These are phyloP conservation scores for Formica exsecta DNA, from an alignment of 1,140 invertebrate species.

Conservation along the genomic window DNA sequence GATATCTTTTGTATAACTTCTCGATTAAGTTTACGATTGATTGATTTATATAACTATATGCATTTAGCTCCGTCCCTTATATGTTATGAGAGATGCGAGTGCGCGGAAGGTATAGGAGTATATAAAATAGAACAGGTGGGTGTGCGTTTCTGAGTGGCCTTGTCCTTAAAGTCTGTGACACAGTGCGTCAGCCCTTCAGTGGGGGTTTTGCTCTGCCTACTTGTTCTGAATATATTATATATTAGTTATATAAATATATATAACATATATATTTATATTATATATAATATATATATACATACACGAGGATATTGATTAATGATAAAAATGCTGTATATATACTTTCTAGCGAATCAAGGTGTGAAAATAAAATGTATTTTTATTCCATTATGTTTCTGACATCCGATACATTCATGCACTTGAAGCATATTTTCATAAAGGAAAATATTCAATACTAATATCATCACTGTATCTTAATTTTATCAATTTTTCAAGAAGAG, in stretches of 20 bases:
- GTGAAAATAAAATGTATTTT: slow-evolving; percentile 87
- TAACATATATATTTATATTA: slow-evolving; percentile 66
- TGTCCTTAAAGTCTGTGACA: slow-evolving; percentile 82
- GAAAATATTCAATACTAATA: background rate
- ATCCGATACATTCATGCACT: background rate
- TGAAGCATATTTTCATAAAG: background rate
- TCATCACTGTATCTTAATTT: background rate
- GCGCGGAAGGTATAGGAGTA: slow-evolving; percentile 64
- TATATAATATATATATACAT: slow-evolving; percentile 65
- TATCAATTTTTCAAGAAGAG: background rate
- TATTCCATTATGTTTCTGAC: slow-evolving; percentile 82
- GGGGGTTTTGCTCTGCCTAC: slow-evolving; percentile 81
- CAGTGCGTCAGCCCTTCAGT: slow-evolving; percentile 83
- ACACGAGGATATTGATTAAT: slow-evolving; percentile 80
- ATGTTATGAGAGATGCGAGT: slow-evolving; percentile 67
- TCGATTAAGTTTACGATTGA: slow-evolving; percentile 63
- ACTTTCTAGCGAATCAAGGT: slow-evolving; percentile 86
- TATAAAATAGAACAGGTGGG: slow-evolving; percentile 67
- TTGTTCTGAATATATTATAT: slow-evolving; percentile 81
- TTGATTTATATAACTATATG: slow-evolving; percentile 66
- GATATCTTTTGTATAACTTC: slow-evolving; percentile 29
- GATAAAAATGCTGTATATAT: slow-evolving; percentile 86
- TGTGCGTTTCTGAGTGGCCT: slow-evolving; percentile 82
- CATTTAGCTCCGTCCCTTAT: slow-evolving; percentile 84
- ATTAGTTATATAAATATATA: slow-evolving; percentile 74